phyloP scores from a whole-genome alignment of 35 echinoderm and acorn worm genomes.

The Apostichopus parvimensis region DNA sequence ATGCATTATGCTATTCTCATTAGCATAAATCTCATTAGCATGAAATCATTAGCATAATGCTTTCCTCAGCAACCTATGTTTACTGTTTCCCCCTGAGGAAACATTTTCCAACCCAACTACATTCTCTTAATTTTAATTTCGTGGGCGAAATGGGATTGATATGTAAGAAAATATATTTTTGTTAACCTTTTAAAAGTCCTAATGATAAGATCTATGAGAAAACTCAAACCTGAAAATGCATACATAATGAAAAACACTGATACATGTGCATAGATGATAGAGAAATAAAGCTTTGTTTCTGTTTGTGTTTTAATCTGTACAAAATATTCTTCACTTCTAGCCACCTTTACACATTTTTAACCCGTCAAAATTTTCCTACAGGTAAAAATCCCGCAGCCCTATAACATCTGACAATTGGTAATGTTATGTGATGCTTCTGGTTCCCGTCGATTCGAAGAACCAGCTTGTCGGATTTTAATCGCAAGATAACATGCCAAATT shows the following conservation, averaged over 20 bases:
- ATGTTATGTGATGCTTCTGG: too few species aligned
- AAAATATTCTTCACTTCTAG: background rate
- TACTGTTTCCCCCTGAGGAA: background rate
- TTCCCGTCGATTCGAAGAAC: too few species aligned
- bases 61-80: background rate
- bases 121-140: background rate
- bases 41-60: too few species aligned
- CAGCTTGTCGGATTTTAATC: too few species aligned
- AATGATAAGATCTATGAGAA: background rate
- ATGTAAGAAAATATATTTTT: background rate
- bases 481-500: too few species aligned
- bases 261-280: background rate
- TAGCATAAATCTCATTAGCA: too few species aligned
- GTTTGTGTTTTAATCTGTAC: background rate
- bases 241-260: background rate
- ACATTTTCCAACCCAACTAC: background rate
- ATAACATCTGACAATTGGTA: background rate
- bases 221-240: background rate
- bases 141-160: background rate
- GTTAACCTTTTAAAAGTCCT: background rate
- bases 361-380: background rate
- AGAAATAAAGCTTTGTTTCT: background rate
- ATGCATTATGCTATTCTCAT: too few species aligned
- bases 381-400: background rate
- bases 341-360: background rate